phyloP scores from a whole-genome alignment of 2,888 invertebrate genomes.

The Busseola fusca region DNA sequence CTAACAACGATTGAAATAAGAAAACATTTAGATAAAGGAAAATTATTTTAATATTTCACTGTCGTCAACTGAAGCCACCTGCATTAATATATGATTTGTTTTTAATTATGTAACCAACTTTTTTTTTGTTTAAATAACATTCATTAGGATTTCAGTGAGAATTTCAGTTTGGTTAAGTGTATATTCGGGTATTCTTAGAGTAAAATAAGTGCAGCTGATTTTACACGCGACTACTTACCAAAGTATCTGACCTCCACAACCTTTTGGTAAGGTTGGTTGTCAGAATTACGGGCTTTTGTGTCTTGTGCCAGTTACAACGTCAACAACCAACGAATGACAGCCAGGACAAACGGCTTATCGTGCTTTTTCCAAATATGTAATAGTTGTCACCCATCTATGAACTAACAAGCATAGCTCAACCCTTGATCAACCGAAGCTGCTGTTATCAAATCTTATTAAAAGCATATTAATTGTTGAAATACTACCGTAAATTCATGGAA shows the following conservation, averaged over 20 bases:
- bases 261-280: too few species aligned
- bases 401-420: too few species aligned
- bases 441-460: too few species aligned
- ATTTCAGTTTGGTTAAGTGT: too few species aligned
- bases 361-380: not conserved
- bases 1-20: constrained; percentile 7
- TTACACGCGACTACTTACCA: too few species aligned
- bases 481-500: too few species aligned
- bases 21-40: not conserved
- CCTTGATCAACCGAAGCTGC: too few species aligned
- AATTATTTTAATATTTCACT: constrained; percentile 3
- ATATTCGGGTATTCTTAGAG: not conserved
- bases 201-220: not conserved
- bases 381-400: too few species aligned
- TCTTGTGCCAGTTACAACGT: not conserved
- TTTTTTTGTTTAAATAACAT: not conserved
- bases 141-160: too few species aligned
- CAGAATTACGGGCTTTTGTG: too few species aligned
- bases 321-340: not conserved
- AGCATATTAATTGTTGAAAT: too few species aligned
- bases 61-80: not conserved
- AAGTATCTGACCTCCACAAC: too few species aligned
- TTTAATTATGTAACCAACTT: not conserved
- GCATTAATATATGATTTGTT: not conserved
- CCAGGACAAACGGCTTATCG: not conserved